Evolutionary conservation across 2,888 invertebrate genomes (phyloP), one percentile per base, ranked within the genome.

Genomic region (Drosophila hawaiiensis): DNA sequence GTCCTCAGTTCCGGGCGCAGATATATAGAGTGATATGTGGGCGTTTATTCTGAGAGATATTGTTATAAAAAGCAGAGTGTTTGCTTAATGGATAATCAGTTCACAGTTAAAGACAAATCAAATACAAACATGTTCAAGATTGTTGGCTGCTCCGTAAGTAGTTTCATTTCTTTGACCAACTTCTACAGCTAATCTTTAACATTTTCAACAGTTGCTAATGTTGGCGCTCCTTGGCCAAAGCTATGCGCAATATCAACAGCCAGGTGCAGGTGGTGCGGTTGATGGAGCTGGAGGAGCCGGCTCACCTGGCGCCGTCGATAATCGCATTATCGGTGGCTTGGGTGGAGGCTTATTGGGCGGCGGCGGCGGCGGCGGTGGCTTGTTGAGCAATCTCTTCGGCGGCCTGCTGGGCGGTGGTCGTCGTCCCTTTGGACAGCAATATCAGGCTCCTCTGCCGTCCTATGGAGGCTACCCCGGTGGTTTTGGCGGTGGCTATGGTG

Each of bases 21-120:
- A 28, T 28, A 19, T 7, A 19, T 25, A 19, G 3, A 47, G 47
- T 25, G 16, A 25, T 60, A 61, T 41, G 88, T 85, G 83, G 91
- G 88, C 76, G 89, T 72, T 19, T 10, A 39, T 70, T 77, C 72
- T 60, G 28, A 49, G 55, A 74, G 67, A 75, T 66, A 56, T 74
- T 78, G 63, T 71, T 90, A 90, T 90, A 90, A 59, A 90, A 91
- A 86, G 81, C 74, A 59, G 76, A 65, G 67, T 49, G n/a, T 49
- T 58, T 60, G 33, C 28, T 60, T 14, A 43, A 12, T 41, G 54
- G 37, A 4, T 73, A 78, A 72, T 70, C 82, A 86, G 90, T 86
- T 69, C 68, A 76, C 41, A 56, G 25, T 68, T 49, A 64, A 50
- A 80, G 63, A 78, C 78, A 49, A 73, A 56, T 61, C 47, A 14